phyloP scores from a whole-genome alignment of 2,113 vertebrate species.

The Syngnathus floridae region DNA sequence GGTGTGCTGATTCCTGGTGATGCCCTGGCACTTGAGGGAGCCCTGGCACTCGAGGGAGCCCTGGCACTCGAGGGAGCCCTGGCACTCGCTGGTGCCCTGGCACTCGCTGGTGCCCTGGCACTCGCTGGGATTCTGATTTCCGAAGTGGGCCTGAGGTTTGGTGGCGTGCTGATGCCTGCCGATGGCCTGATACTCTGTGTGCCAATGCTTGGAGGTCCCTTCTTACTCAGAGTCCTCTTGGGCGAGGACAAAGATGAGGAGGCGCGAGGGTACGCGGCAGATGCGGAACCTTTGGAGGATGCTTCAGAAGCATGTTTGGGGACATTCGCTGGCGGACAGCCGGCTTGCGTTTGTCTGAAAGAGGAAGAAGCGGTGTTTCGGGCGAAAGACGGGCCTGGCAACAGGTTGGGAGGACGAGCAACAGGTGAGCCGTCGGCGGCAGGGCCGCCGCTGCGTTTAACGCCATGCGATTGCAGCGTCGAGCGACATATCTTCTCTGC shows the following conservation, averaged over 20 bases:
- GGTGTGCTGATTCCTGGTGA: not conserved
- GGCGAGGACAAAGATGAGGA: conserved; percentile 26
- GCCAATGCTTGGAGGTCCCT: not conserved
- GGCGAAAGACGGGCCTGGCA: conserved; percentile 72
- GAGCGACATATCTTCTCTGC: conserved; percentile 80
- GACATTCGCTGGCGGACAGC: not conserved
- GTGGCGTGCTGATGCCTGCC: too few species aligned
- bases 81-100: too few species aligned
- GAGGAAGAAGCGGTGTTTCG: conserved; percentile 83
- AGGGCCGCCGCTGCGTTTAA: conserved; percentile 28
- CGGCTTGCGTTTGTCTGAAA: conserved; percentile 66
- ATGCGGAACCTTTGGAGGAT: conserved; percentile 1
- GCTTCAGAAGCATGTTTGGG: not conserved
- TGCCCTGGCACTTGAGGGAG: not conserved
- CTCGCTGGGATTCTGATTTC: too few species aligned
- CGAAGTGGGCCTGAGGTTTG: too few species aligned
- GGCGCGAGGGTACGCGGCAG: not conserved
- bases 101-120: too few species aligned
- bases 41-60: too few species aligned
- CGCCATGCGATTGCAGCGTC: conserved; percentile 46
- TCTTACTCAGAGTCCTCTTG: conserved; percentile 67
- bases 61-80: too few species aligned
- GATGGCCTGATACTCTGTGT: too few species aligned
- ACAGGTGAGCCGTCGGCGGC: conserved; percentile 36
- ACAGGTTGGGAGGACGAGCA: conserved; percentile 39